A percentile compares a stretch with the other conserved stretches of the same genome.
These are phyloP conservation scores for Chrysotoxum bicinctum DNA, from an alignment of 2,888 invertebrate species.

Conservation along the genomic window DNA sequence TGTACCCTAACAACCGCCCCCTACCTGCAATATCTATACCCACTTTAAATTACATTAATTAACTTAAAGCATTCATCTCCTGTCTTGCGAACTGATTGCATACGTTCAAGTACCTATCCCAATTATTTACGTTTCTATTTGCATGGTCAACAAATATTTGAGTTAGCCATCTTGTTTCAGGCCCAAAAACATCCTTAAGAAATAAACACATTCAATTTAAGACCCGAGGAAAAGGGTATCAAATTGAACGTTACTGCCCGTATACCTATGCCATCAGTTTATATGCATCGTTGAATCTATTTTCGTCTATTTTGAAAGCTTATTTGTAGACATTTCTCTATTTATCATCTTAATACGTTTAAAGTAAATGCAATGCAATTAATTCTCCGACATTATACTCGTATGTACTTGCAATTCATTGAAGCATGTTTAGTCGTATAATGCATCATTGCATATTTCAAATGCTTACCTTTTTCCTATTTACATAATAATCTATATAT, in stretches of 20 bases:
- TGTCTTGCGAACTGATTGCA: background rate
- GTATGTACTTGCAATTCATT: background rate
- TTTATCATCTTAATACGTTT: background rate
- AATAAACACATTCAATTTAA: background rate
- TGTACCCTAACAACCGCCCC: no score
- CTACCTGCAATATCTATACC: no score
- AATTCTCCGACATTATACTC: background rate
- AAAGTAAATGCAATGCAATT: background rate
- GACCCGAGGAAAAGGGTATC: no score
- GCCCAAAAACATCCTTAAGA: constrained; percentile 11
- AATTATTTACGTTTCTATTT: background rate
- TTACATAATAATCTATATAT: no score
- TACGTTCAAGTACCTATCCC: background rate
- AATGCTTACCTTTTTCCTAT: background rate
- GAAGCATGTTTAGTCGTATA: background rate
- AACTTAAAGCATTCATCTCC: background rate
- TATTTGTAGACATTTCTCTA: background rate
- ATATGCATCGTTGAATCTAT: background rate
- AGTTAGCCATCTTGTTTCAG: constrained; percentile 27
- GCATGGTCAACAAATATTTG: constrained; percentile 42
- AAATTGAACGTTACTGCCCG: background rate
- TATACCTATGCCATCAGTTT: background rate
- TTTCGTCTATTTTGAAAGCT: background rate
- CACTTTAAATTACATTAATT: background rate
- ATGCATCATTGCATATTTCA: background rate